Evolutionary conservation across 1,140 invertebrate species (phyloP).

Genomic region (Brachionus sp.): DNA sequence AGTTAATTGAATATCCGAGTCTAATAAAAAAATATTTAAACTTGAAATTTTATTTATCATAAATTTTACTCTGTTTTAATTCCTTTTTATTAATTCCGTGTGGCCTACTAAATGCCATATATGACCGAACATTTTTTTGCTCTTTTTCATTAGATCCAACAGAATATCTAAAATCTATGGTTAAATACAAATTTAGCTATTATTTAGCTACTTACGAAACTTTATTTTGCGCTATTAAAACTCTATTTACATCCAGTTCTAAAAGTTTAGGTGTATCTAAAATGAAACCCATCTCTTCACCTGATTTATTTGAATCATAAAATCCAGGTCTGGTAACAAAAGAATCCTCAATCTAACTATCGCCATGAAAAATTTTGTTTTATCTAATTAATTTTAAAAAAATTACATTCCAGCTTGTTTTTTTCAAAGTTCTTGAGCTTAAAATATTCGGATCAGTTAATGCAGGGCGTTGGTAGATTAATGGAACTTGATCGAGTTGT

Average conservation of each 20-base stretch:
- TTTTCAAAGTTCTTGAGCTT: neutral
- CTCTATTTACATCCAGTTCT: constrained; percentile 58
- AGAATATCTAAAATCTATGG: neutral
- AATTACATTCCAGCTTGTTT: constrained; percentile 13
- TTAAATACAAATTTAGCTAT: neutral
- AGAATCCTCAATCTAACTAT: neutral
- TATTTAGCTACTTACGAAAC: constrained; percentile 51
- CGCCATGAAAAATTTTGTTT: neutral
- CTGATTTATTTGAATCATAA: neutral
- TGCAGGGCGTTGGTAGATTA: neutral
- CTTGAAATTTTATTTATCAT: neutral
- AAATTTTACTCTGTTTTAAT: neutral
- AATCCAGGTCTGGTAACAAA: neutral
- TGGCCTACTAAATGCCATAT: constrained; percentile 9
- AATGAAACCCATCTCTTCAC: neutral
- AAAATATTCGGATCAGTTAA: neutral
- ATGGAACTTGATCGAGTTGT: neutral
- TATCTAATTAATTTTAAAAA: neutral
- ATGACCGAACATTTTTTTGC: neutral
- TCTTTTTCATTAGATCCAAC: neutral
- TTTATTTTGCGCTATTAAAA: constrained; percentile 59
- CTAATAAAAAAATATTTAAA: neutral
- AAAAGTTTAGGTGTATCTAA: constrained; percentile 54
- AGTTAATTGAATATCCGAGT: neutral
- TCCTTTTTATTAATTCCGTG: neutral